These are phyloP conservation scores for Trachurus trachurus DNA, from an alignment of 2,797 vertebrate species.

Conservation along the genomic window DNA sequence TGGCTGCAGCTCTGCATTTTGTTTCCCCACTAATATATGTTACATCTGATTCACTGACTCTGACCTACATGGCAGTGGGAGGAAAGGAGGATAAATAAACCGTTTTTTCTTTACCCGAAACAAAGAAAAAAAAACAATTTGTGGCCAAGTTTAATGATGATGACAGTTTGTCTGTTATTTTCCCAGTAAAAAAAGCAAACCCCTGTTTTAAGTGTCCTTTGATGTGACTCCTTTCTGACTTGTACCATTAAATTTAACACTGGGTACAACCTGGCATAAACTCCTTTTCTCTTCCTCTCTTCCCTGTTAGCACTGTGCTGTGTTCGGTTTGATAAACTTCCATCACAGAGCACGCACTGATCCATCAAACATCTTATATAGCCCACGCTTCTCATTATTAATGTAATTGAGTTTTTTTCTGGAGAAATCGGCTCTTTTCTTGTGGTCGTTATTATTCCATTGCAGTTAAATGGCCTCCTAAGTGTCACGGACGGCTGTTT, in stretches of 20 bases:
- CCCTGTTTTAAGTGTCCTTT: constrained; percentile 68
- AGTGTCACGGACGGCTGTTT: constrained; percentile 70
- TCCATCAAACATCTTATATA: constrained; percentile 59
- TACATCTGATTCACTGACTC: constrained; percentile 71
- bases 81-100: constrained; percentile 60
- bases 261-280: constrained; percentile 58
- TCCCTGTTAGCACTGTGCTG: constrained; percentile 43
- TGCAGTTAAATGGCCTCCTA: constrained; percentile 67
- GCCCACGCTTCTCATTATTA: constrained; percentile 56
- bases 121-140: constrained; percentile 56
- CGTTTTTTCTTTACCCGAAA: constrained; percentile 65
- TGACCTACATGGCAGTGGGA: constrained; percentile 73
- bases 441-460: constrained; percentile 56
- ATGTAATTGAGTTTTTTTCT: constrained; percentile 58
- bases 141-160: constrained; percentile 69
- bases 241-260: constrained; percentile 70
- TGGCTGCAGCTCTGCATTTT: constrained; percentile 58
- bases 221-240: constrained; percentile 68
- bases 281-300: constrained; percentile 21
- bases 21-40: constrained; percentile 58
- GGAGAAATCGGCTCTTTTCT: constrained; percentile 45
- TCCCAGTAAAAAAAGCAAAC: constrained; percentile 57
- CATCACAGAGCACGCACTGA: constrained; percentile 59
- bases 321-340: constrained; percentile 65
- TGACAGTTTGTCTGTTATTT: constrained; percentile 75